These are phyloP conservation scores for Adelphocoris suturalis DNA, from an alignment of 2,888 invertebrate species.

Conservation along the genomic window DNA sequence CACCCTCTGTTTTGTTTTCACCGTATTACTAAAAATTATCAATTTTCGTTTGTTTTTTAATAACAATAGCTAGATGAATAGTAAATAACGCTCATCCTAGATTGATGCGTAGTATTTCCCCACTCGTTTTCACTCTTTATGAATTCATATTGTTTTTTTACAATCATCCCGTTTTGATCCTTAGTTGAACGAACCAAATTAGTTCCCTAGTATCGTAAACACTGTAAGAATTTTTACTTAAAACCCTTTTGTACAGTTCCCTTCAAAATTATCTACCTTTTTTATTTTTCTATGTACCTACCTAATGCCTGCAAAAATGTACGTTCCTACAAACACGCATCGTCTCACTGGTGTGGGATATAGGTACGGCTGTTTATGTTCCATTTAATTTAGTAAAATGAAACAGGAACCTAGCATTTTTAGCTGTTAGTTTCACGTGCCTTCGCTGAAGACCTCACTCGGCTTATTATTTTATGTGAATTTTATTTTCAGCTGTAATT, in stretches of 20 bases:
- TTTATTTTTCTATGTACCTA: too few relatives aligned
- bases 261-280: neutral
- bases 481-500: conserved; percentile 24
- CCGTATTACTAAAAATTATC: neutral
- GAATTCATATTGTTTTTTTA: too few relatives aligned
- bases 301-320: neutral
- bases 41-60: too few relatives aligned
- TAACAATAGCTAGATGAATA: too few relatives aligned
- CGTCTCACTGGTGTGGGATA: conserved; percentile 29
- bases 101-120: too few relatives aligned
- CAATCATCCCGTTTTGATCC: too few relatives aligned
- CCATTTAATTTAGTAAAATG: neutral
- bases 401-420: neutral
- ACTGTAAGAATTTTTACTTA: neutral
- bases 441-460: neutral
- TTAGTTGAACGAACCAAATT: too few relatives aligned
- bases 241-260: neutral
- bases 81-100: too few relatives aligned
- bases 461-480: neutral
- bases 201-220: too few relatives aligned
- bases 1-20: conserved; percentile 4
- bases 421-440: neutral
- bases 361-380: neutral
- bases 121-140: too few relatives aligned
- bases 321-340: neutral